Evolutionary conservation across 2,888 invertebrate species (phyloP).

Genomic region (Tenthredo livida): DNA sequence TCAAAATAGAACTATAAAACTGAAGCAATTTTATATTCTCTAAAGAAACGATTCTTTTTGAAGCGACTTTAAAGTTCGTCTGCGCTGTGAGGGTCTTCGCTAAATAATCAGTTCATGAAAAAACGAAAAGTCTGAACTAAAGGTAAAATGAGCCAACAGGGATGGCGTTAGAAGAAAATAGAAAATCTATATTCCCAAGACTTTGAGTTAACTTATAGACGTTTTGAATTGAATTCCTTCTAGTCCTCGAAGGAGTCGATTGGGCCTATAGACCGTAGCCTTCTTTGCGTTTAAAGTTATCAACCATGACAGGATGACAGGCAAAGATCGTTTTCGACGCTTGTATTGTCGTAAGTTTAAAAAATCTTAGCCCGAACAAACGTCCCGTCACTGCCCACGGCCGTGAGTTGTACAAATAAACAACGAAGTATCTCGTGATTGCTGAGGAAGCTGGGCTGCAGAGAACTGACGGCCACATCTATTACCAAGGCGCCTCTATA

Average conservation of each 20-base stretch:
- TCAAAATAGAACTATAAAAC: neutral
- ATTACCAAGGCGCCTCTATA: constrained; percentile 65
- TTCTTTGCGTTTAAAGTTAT: constrained; percentile 32
- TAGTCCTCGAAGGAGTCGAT: neutral
- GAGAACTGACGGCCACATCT: constrained; percentile 68
- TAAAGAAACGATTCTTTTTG: neutral
- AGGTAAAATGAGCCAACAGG: neutral
- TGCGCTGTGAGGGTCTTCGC: neutral
- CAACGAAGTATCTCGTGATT: constrained; percentile 70
- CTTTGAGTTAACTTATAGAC: neutral
- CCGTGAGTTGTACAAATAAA: constrained; percentile 66
- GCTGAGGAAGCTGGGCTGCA: constrained; percentile 69
- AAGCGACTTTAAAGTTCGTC: neutral
- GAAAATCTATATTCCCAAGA: neutral
- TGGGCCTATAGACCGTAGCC: neutral
- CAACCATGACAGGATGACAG: constrained; percentile 46
- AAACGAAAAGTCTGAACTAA: too few species aligned
- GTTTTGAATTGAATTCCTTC: neutral
- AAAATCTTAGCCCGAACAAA: constrained; percentile 58
- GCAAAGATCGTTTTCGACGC: constrained; percentile 48
- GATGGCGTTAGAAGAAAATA: neutral
- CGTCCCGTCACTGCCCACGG: constrained; percentile 62
- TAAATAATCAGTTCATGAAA: neutral
- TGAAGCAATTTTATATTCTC: neutral
- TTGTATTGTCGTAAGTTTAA: constrained; percentile 43